Evolutionary conservation across 2,888 invertebrate genomes (phyloP), one percentile per base, ranked within the genome.

Genomic region (Flexamia atlantica): DNA sequence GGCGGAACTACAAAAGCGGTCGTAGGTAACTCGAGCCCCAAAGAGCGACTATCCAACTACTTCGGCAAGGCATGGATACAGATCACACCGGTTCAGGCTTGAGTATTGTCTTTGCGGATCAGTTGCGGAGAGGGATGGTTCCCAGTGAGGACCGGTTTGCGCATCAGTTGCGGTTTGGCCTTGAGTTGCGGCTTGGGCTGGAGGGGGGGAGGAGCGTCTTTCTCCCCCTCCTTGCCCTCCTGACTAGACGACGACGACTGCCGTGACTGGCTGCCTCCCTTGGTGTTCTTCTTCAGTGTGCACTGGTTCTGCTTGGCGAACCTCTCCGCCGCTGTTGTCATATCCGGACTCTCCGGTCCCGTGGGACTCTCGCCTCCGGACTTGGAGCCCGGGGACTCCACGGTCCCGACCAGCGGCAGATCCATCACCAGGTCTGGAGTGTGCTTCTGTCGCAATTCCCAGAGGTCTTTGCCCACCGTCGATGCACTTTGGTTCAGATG

Each of bases 371-470:
- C 81, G 14, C 53, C 76, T 17, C 84, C 82, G 5, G 82, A 50
- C 36, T 83, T 79, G 5, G 36, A 12, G 9, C 64, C 25, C n/a
- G 79, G 20, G 0, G 70, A 81, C n/a, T 86, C 87, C 25, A 85
- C 85, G n/a, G 85, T 83, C 20, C 84, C 81, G 12, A 84, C 84
- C 14, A 94, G 91, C n/a, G 96, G 96, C 87, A 96, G 91, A 90
- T 96, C 96, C 94, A 96, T 94, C 86, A 97, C 96, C 84, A 96
- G 91, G 91, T 96, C 97, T 0, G 97, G 96, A 40, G 96, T 94
- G 87, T 93, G 93, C 86, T 92, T 92, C 85, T 92, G 92, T 4
- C 91, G 89, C 89, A 90, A 89, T 84, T 91, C 91, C 85, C 91
- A 90, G 81, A 90, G 90, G 30, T 89, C 89, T 79, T 85, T 86